Conservation (phyloP, 1,140 invertebrate species). For the Eufriesea mexicana region DNA sequence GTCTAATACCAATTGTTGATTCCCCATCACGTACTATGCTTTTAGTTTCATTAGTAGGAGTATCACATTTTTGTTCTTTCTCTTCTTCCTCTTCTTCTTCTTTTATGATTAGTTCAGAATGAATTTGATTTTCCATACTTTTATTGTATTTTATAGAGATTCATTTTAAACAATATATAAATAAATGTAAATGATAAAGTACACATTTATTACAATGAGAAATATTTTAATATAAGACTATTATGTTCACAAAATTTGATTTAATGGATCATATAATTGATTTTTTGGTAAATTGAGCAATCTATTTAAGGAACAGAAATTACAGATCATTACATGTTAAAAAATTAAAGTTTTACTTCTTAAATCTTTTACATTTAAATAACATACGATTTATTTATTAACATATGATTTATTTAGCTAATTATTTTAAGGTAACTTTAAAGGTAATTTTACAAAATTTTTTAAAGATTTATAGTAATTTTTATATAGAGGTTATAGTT, state of each 20-base stretch:
- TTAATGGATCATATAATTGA: not conserved
- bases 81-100: conserved; percentile 64
- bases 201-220: not conserved
- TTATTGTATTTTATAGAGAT: not conserved
- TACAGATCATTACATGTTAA: not conserved
- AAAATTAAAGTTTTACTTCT: not conserved
- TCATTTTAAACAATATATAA: not conserved
- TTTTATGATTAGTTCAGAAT: conserved; percentile 67
- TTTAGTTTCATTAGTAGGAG: conserved; percentile 51
- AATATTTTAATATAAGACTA: not conserved
- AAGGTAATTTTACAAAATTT: not conserved
- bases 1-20: conserved; percentile 78
- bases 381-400: not conserved
- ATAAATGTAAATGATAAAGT: not conserved
- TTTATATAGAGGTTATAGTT: not conserved
- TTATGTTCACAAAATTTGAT: not conserved
- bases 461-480: not conserved
- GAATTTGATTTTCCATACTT: conserved; percentile 62
- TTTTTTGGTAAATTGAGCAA: not conserved
- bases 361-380: not conserved
- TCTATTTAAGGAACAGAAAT: not conserved
- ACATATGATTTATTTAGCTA: not conserved
- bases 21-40: conserved; percentile 55
- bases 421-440: not conserved
- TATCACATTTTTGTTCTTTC: conserved; percentile 35